These are phyloP conservation scores for Hermaeophaga mercurialis DNA, from an alignment of 2,888 invertebrate species.

Conservation along the genomic window DNA sequence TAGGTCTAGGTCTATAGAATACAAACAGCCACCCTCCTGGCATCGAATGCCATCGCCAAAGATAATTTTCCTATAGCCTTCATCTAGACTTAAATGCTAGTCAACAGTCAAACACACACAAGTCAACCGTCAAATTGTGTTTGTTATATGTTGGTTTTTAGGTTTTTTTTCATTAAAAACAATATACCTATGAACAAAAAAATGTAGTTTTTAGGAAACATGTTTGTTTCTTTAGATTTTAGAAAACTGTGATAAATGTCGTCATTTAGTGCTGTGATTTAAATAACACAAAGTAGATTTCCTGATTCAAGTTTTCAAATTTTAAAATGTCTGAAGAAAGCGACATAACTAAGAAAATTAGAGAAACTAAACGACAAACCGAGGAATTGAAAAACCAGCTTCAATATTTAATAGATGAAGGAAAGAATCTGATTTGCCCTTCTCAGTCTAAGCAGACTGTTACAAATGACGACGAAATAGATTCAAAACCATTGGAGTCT, in stretches of 20 bases:
- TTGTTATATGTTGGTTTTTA: neutral
- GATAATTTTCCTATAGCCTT: too few relatives aligned
- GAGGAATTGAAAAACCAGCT: constrained; percentile 52
- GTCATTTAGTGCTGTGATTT: constrained; percentile 17
- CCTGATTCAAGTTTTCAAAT: neutral
- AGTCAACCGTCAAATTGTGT: too few relatives aligned
- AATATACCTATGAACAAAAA: neutral
- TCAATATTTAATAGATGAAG: constrained; percentile 48
- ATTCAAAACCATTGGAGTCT: constrained; percentile 24
- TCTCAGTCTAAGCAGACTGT: constrained; percentile 31
- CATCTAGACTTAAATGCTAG: neutral
- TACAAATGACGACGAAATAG: constrained; percentile 11
- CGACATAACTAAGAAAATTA: constrained; percentile 43
- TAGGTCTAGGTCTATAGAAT: too few relatives aligned
- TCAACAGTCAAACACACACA: neutral
- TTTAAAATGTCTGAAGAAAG: constrained; percentile 28
- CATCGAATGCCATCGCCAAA: too few relatives aligned
- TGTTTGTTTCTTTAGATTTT: neutral
- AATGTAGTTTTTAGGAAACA: constrained; percentile 3
- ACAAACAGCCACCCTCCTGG: too few relatives aligned
- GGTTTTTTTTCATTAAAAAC: neutral
- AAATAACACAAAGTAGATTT: neutral
- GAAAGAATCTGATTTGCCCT: constrained; percentile 28
- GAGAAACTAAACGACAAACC: constrained; percentile 52
- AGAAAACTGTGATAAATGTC: constrained; percentile 14